phyloP scores from a whole-genome alignment of 2,113 vertebrate species.

The Sclerurus mexicanus region DNA sequence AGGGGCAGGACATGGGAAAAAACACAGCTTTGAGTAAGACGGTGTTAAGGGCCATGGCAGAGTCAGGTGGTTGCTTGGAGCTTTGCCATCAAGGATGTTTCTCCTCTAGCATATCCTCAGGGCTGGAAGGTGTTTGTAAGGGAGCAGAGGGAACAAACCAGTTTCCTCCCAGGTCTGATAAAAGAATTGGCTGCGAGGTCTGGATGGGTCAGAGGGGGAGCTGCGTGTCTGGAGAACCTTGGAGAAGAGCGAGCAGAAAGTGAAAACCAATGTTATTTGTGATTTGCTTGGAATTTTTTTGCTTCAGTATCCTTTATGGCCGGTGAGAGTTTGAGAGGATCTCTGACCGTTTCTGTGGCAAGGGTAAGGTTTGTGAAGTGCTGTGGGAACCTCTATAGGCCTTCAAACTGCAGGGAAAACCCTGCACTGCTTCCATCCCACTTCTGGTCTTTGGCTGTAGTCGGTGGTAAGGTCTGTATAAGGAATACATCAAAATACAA shows the following conservation, averaged over 20 bases:
- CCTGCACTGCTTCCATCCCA: too few species aligned
- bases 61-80: not conserved
- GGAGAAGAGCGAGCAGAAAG: not conserved
- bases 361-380: not conserved
- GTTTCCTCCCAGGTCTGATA: not conserved
- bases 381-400: not conserved
- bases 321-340: not conserved
- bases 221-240: not conserved
- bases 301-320: not conserved
- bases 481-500: too few species aligned
- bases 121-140: not conserved
- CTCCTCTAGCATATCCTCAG: not conserved
- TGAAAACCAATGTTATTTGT: not conserved
- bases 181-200: not conserved
- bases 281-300: not conserved
- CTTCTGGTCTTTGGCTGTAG: too few species aligned
- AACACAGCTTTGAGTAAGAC: not conserved
- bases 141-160: not conserved
- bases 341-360: not conserved
- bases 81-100: not conserved
- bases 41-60: accelerated
- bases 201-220: not conserved
- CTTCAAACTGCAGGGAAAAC: too few species aligned
- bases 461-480: too few species aligned
- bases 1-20: not conserved